These are phyloP conservation scores for Pristis pectinata DNA, from an alignment of 2,797 vertebrate genomes.

Conservation along the genomic window DNA sequence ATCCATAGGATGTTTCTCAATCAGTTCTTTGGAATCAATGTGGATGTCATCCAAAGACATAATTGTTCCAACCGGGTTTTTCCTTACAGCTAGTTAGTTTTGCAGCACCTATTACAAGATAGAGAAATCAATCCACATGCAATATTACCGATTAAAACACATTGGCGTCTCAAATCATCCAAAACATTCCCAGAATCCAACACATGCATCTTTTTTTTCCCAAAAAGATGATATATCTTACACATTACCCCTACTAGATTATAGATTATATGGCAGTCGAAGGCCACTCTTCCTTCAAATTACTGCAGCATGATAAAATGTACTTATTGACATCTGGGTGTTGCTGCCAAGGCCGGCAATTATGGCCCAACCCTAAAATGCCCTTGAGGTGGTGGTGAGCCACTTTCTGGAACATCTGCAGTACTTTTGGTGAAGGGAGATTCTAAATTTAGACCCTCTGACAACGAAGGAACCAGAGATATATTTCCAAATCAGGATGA, in stretches of 20 bases:
- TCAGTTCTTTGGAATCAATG: conserved; percentile 74
- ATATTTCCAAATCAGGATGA: too few species aligned
- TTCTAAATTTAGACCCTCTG: too few species aligned
- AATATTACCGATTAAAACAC: background rate
- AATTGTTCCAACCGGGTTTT: conserved; percentile 38
- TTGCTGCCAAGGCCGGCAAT: too few species aligned
- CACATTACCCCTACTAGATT: background rate
- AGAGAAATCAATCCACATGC: background rate
- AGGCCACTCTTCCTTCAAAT: background rate
- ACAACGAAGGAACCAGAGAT: too few species aligned
- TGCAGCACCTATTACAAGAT: background rate
- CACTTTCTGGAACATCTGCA: too few species aligned
- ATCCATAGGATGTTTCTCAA: conserved; percentile 63
- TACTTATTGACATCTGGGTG: too few species aligned
- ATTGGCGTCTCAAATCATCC: background rate
- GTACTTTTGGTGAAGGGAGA: too few species aligned
- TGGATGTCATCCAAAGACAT: conserved; percentile 69
- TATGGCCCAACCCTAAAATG: too few species aligned
- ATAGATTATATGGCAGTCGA: background rate
- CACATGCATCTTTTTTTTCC: background rate
- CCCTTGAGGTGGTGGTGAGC: too few species aligned
- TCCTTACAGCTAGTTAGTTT: background rate
- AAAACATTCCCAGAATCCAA: background rate
- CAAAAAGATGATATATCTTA: background rate
- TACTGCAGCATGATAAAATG: background rate